A percentile compares a stretch with the other conserved stretches of the same genome.
Conservation (phyloP, 37 sponge, comb jelly and placozoan genomes). For the Cliona cf. orientalis region DNA sequence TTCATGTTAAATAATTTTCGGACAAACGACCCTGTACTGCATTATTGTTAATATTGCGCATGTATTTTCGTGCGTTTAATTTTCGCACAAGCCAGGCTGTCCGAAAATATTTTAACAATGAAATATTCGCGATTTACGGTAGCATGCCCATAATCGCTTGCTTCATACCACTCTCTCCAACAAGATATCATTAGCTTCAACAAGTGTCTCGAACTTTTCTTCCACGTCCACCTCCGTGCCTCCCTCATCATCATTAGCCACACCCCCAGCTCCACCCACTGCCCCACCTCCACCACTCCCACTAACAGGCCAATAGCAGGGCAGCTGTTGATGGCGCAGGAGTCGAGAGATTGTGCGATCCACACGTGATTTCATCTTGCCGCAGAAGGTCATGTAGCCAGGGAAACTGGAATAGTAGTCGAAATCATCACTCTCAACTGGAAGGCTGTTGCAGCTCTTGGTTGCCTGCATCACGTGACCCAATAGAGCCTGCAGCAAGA, state of each 20-base stretch:
- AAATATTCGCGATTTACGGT: too few relatives aligned
- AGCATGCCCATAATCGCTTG: too few relatives aligned
- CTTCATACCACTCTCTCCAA: constrained; percentile 84
- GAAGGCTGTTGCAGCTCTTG: constrained; percentile 69
- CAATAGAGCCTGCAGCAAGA: constrained; percentile 30
- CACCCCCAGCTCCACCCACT: constrained; percentile 19
- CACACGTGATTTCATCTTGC: constrained; percentile 47
- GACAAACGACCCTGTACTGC: too few relatives aligned
- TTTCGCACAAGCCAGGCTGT: too few relatives aligned
- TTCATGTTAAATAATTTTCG: too few relatives aligned
- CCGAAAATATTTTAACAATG: too few relatives aligned
- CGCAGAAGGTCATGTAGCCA: constrained; percentile 70
- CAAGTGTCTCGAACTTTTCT: constrained; percentile 80
- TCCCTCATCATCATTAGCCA: not conserved
- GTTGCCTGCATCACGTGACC: constrained; percentile 47
- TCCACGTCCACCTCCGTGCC: constrained; percentile 64
- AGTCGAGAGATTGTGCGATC: constrained; percentile 52
- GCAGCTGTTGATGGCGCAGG: constrained; percentile 50
- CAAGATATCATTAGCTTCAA: constrained; percentile 89
- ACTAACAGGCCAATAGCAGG: constrained; percentile 58
- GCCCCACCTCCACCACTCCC: constrained; percentile 42
- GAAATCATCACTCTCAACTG: constrained; percentile 77
- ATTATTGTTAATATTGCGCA: too few relatives aligned
- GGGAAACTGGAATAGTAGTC: constrained; percentile 85
- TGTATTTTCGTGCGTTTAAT: too few relatives aligned